Evolutionary conservation across 2,113 vertebrate species (phyloP).

Genomic region (Eclectus roratus): DNA sequence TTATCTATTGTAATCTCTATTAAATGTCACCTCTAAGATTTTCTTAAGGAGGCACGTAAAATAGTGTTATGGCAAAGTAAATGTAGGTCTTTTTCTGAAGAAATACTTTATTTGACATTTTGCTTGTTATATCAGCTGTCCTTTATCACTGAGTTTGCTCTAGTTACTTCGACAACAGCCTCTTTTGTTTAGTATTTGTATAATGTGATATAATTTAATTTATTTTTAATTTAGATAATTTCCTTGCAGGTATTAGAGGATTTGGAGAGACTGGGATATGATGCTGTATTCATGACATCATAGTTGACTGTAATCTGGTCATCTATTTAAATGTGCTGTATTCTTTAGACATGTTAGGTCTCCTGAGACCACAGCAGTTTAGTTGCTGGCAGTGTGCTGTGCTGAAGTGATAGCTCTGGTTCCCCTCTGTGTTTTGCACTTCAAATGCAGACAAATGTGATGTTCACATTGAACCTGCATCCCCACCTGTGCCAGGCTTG

Average conservation of each 20-base stretch:
- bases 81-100: not conserved
- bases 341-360: not conserved
- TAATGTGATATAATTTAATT: not conserved
- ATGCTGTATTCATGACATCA: not conserved
- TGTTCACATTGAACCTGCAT: rapidly evolving
- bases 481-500: not conserved
- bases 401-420: not conserved
- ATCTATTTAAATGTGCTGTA: not conserved
- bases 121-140: not conserved
- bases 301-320: not conserved
- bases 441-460: not conserved
- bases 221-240: not conserved
- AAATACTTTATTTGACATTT: not conserved
- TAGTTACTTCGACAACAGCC: not conserved
- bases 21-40: not conserved
- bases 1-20: not conserved
- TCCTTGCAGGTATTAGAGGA: not conserved
- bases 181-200: not conserved
- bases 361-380: not conserved
- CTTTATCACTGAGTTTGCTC: not conserved
- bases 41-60: not conserved
- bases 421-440: not conserved
- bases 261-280: not conserved
- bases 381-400: not conserved
- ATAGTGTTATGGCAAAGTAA: not conserved